Percentiles rank a stretch among this genome's conserved stretches.
These are phyloP conservation scores for Acarapis woodi DNA, from an alignment of 1,140 invertebrate genomes.

Conservation along the genomic window DNA sequence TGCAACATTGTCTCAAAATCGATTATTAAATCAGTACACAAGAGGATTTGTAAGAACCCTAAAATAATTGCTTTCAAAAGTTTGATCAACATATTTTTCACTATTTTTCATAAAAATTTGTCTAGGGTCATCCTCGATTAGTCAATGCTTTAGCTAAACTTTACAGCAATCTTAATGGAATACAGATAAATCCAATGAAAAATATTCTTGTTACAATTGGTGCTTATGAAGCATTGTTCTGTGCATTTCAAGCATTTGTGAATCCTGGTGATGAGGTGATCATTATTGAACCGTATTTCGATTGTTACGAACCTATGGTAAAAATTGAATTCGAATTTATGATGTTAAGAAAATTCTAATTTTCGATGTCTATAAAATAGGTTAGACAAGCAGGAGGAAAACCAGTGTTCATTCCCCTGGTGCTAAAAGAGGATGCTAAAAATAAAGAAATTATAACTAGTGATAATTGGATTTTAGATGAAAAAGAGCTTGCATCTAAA, in stretches of 20 bases:
- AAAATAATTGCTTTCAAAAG: background rate
- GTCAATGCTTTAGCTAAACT: slow-evolving; percentile 20
- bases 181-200: slow-evolving; percentile 18
- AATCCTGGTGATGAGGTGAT: slow-evolving; percentile 31
- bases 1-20: slow-evolving; percentile 15
- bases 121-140: slow-evolving; percentile 22
- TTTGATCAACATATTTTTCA: background rate
- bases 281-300: slow-evolving; percentile 89
- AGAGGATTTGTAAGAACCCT: slow-evolving; percentile 18
- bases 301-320: slow-evolving; percentile 86
- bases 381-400: slow-evolving; percentile 55
- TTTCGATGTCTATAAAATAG: too few species aligned
- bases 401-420: slow-evolving; percentile 54
- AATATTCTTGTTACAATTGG: slow-evolving; percentile 23
- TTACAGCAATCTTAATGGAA: slow-evolving; percentile 19
- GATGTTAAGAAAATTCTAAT: too few species aligned
- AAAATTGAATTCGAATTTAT: too few species aligned
- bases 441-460: slow-evolving; percentile 24
- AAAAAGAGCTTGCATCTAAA: slow-evolving; percentile 37
- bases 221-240: slow-evolving; percentile 22
- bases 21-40: slow-evolving; percentile 22
- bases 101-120: slow-evolving; percentile 13
- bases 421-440: slow-evolving; percentile 16
- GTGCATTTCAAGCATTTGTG: slow-evolving; percentile 19
- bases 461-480: slow-evolving; percentile 62